Evolutionary conservation across 1,140 invertebrate species (phyloP), one percentile per base, ranked within the genome.

Genomic region (Triops cancriformis): DNA sequence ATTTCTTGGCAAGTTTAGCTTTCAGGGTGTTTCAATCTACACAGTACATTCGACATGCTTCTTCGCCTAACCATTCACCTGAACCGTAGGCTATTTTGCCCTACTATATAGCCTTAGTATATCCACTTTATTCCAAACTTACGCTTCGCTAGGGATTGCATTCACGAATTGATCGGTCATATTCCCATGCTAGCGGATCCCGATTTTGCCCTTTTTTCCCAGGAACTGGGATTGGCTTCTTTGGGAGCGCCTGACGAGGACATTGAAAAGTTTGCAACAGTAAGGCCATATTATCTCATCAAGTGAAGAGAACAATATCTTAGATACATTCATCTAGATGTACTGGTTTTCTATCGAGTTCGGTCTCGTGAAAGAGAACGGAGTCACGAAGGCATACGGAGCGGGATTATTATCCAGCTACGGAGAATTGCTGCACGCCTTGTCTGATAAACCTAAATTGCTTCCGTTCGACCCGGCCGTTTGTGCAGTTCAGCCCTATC

Each of bases 311-410:
- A 23, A 37, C 0, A 76, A n/a, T 72, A 45, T 64, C 75, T 79
- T 80, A 27, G 75, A 42, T 79, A 81, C 81, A 84, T 79, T 81
- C 81, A 84, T 84, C 23, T 84, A 97, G 94, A 88, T 98, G 51
- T 99, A 99, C 85, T 99, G 97, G 97, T 99, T 99, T 86, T 99
- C 97, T 26, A 94, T 99, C 76, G 98, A 99, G 86, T 99, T 99
- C 84, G 98, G 98, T 77, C 88, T 99, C 9, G 98, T 96, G 89
- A 95, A 94, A 85, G 94, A 99, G 86, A 87, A 92, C 75, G 93
- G 92, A 10, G 84, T 85, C 41, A 87, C 97, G 42, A 94, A 94
- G 85, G 98, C 96, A 0, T 99, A 98, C 83, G 98, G 98, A 2
- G 98, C 98, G 31, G 98, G 97, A 73, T 88, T 99, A 0, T 85